Base-by-base conservation (phyloP, 2,113 vertebrate genomes). In the Pagrus major region DNA sequence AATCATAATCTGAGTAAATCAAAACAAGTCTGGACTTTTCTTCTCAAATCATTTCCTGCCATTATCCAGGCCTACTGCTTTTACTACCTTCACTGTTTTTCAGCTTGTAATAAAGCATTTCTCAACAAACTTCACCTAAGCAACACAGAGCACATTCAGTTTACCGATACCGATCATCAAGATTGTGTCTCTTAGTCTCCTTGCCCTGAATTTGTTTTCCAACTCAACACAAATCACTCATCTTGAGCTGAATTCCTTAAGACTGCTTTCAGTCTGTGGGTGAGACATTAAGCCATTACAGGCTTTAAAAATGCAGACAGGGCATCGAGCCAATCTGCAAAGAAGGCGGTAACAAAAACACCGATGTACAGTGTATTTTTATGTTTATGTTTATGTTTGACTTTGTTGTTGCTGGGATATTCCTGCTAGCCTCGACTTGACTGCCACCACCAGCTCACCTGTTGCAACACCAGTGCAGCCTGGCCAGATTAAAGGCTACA, bases 271-370 rank as follows among this genome's bases (percentile, higher is more conserved):
- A 67, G 54, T 37, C 71, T 10, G 25, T 41, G 20, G 37, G 10
- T 47, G 35, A 66, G 46, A 59, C 72, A 44, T 68, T 41, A 21
- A 71, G 55, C 3, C 31, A 29, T 80, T 72, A 71, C 11, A 56
- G 29, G 37, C 37, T 54, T 52, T 59, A 29, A 41, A 37, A 27
- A 49, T 51, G 39, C 56, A 74, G 39, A 51, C 25, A 21, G 65
- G 8, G 14, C 25, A 4, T 14, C 33, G 15, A 68, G 61, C 46
- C 64, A 54, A 11, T 58, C 21, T 64, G 14, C 33, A 69, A 16
- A 16, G 5, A 41, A 23, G 6, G 35, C 9, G 31, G 31, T 16
- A 44, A 2, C 64, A 66, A 51, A 33, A 42, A 67, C n/a, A 33
- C 42, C 20, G 9, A 37, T 5, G n/a, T 46, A 37, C 37, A 72